Evolutionary conservation across 2,888 invertebrate genomes (phyloP), one percentile per base, ranked within the genome.

Genomic region (Eristalis tenax): DNA sequence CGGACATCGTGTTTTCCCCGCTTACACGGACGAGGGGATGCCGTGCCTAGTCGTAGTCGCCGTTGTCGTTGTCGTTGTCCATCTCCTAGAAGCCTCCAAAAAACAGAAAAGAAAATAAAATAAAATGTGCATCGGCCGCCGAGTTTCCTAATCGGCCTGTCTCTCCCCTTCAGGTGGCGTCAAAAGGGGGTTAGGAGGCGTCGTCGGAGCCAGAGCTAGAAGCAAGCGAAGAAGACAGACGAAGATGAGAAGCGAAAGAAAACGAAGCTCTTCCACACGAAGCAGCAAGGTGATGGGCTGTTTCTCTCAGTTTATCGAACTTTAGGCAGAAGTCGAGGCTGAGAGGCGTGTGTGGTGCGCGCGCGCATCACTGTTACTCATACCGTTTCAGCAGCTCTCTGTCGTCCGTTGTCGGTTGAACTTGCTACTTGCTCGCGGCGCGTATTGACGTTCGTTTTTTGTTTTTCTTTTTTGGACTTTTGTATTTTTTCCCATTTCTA

Each of bases 321-420:
- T 87, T 87, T 73, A 43, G 76, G n/a, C 63, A 82, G 71, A 87
- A 87, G 79, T 87, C 75, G 71, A 79, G 78, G 75, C 69, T 87
- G 87, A 76, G 83, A 79, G 69, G 68, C 68, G 83, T 82, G 86
- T 83, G 79, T 83, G 73, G 73, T 83, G 79, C 80, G 83, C 87
- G 76, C 87, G 87, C 87, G 83, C 87, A 87, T 83, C 83, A 76
- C 87, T 83, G 83, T 87, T 83, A 78, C 71, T 87, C 79, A 73
- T 87, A 87, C 75, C 76, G 83, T 83, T 76, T 87, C 80, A 71
- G 63, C 70, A 66, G 68, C 64, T 83, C 83, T 66, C 76, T 73
- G 73, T 83, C 87, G 87, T 57, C 57, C 22, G 81, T 65, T 76
- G 71, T 76, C 63, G 64, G 74, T 63, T 86, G 70, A 83, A 86